Evolutionary conservation across 2,797 vertebrate genomes (phyloP).

Genomic region (Gymnothorax javanicus): DNA sequence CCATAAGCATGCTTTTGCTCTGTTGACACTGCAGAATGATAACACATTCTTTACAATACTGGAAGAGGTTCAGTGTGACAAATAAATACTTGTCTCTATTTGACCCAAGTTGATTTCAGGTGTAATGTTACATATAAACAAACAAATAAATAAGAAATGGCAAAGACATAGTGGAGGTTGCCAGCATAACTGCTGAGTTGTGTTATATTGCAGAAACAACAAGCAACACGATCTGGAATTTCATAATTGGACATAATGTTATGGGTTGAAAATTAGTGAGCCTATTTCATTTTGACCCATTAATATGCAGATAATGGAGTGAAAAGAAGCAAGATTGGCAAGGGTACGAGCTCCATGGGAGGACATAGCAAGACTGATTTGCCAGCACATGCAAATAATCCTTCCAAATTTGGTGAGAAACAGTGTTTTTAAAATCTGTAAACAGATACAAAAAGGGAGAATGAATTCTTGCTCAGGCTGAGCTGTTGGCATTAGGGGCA

Average conservation of each 20-base stretch:
- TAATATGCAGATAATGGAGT: too few species aligned
- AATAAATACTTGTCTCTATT: not conserved
- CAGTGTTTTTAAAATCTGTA: too few species aligned
- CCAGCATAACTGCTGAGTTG: not conserved
- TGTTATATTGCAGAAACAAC: not conserved
- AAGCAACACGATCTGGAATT: not conserved
- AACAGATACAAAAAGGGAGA: too few species aligned
- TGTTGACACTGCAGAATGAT: not conserved
- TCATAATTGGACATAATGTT: not conserved
- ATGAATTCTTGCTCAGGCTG: too few species aligned
- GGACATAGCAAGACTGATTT: not conserved
- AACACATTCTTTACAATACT: slow-evolving; percentile 2
- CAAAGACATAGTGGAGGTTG: not conserved
- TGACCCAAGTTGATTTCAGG: not conserved
- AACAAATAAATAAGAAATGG: not conserved
- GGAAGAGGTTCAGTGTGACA: not conserved
- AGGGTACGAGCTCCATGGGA: not conserved
- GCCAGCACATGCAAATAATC: not conserved
- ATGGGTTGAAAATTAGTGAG: not conserved
- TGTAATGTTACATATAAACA: too few species aligned
- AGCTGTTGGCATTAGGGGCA: too few species aligned
- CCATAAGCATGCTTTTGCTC: slow-evolving; percentile 1
- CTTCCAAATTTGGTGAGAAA: not conserved
- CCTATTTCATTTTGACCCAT: not conserved
- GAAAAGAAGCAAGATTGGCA: not conserved